Base-by-base conservation (phyloP, 2,113 vertebrate species). In the Macaca fascicularis region DNA sequence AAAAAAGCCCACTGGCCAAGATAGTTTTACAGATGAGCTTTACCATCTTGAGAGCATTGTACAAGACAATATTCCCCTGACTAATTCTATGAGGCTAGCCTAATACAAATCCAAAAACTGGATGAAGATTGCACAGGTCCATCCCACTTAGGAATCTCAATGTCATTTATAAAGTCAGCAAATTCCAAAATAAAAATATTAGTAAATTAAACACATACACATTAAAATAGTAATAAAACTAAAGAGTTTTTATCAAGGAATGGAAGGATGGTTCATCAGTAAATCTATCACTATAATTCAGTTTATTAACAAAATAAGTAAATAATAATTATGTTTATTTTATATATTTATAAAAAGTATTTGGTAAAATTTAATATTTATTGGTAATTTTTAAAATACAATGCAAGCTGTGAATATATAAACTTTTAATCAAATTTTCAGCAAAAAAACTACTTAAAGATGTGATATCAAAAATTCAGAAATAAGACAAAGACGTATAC, bases 171-270 rank as follows among this genome's bases (percentile, higher is more conserved):
- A n/a, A 70, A 61, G 16, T 92, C 8, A 69, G 35, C 6, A 93
- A 70, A 91, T 91, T 91, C n/a, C 16, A 83, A 79, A 40, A 79
- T n/a, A 79, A 89, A 85, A 90, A 70, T 89, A 95, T 72, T 61
- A 80, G 35, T 52, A 89, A 96, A 69, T 85, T 80, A 74, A 82
- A 89, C 8, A 89, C 5, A 92, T 11, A 48, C 43, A 74, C 38
- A 69, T 85, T 89, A 85, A 78, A 97, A 85, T 52, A 70, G 22
- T 38, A 93, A 78, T 76, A 70, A 89, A 96, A 89, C 25, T 43
- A 80, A 90, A 70, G 80, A 85, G 64, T 5, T 81, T 81, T 87
- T 76, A 94, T 40, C 16, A 70, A 75, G 52, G 50, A 70, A 83
- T 88, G 12, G 12, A 93, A 61, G 35, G 17, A 92, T 59, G 27